Evolutionary conservation across 2,797 vertebrate genomes (phyloP).

Genomic region (Bradypodion pumilum): DNA sequence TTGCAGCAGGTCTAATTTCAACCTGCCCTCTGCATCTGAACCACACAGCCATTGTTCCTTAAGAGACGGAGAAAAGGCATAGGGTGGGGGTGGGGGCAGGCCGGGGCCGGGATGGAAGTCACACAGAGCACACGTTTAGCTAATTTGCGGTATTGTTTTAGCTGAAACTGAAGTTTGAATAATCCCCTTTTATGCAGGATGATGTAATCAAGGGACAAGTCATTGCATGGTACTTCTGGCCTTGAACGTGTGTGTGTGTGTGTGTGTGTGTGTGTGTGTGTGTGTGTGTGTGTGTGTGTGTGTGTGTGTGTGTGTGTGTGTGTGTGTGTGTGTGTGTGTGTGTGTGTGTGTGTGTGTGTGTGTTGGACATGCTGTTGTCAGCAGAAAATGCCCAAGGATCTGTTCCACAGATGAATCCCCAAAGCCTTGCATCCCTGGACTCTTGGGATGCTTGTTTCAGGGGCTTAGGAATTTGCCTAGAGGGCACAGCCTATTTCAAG

Average conservation of each 20-base stretch:
- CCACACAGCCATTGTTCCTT: neutral
- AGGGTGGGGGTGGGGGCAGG: neutral
- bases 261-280: no score
- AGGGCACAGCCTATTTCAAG: slow-evolving; percentile 61
- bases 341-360: no score
- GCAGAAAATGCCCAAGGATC: slow-evolving; percentile 17
- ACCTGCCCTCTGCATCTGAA: slow-evolving; percentile 21
- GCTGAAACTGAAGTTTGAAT: slow-evolving; percentile 60
- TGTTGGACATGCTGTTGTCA: slow-evolving; percentile 32
- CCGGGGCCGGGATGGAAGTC: neutral
- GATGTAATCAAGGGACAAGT: slow-evolving; percentile 60
- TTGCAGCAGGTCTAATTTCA: neutral
- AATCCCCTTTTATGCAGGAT: slow-evolving; percentile 66
- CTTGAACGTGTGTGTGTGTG: no score
- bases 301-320: no score
- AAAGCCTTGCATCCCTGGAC: slow-evolving; percentile 15
- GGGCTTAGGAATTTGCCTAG: slow-evolving; percentile 50
- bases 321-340: no score
- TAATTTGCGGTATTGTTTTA: slow-evolving; percentile 69
- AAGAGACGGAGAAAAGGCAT: neutral
- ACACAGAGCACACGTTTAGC: slow-evolving; percentile 22
- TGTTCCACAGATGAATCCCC: slow-evolving; percentile 2
- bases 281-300: no score
- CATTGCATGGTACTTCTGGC: slow-evolving; percentile 53
- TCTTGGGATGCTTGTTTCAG: slow-evolving; percentile 38